Percentiles rank a stretch among this genome's conserved stretches.
Conservation (phyloP, 2,888 invertebrate genomes). For the Platynereis dumerilii region DNA sequence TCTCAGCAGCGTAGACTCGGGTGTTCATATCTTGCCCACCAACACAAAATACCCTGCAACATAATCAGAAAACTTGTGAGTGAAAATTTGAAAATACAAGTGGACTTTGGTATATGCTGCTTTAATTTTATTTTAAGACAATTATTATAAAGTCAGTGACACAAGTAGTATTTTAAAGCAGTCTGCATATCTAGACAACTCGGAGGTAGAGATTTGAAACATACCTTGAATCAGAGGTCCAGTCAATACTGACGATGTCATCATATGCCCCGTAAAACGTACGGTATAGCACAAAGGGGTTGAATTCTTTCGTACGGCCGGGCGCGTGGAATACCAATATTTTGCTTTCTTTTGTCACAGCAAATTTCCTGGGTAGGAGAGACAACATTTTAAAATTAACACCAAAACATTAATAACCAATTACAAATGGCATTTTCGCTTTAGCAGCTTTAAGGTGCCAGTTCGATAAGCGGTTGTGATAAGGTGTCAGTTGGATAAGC, state of each 20-base stretch:
- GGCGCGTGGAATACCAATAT: constrained; percentile 82
- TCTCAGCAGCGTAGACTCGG: constrained; percentile 78
- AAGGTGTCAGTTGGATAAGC: no score
- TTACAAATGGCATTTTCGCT: no score
- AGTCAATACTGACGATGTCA: constrained; percentile 85
- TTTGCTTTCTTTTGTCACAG: constrained; percentile 84
- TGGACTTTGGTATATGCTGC: no score
- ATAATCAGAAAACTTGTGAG: neutral
- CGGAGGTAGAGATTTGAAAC: no score
- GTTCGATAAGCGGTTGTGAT: no score
- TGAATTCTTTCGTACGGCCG: constrained; percentile 80
- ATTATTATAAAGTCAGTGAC: no score
- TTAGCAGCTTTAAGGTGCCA: no score
- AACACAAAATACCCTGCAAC: constrained; percentile 75
- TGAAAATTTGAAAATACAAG: neutral
- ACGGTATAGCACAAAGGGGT: constrained; percentile 84
- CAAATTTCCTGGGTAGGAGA: constrained; percentile 71
- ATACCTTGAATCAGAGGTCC: constrained; percentile 88
- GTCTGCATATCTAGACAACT: no score
- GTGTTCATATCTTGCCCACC: constrained; percentile 91
- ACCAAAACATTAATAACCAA: no score
- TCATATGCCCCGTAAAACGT: constrained; percentile 84
- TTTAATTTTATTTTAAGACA: no score
- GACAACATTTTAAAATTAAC: neutral
- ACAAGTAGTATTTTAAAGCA: no score